These are phyloP conservation scores for Campylomormyrus numenius DNA, from an alignment of 2,113 vertebrate genomes.

Conservation along the genomic window DNA sequence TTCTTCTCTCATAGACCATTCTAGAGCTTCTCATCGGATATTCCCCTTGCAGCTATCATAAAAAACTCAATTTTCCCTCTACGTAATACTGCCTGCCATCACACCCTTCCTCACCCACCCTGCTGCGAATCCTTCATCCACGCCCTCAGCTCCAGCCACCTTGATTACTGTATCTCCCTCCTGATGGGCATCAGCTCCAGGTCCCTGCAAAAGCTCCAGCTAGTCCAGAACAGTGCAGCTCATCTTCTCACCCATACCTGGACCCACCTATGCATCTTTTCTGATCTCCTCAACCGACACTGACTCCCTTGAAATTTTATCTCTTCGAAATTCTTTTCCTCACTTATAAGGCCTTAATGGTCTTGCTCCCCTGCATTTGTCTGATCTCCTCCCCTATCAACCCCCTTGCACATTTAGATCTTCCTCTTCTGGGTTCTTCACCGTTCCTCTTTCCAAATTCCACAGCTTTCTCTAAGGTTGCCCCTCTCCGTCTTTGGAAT, in stretches of 20 bases:
- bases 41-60: neutral
- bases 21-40: neutral
- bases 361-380: neutral
- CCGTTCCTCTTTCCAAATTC: neutral
- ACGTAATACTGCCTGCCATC: neutral
- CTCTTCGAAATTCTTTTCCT: neutral
- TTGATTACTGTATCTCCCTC: neutral
- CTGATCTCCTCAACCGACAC: neutral
- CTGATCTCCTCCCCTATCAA: neutral
- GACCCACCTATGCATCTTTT: neutral
- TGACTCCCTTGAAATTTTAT: too few species aligned
- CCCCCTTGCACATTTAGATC: neutral
- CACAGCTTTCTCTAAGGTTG: neutral
- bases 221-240: neutral
- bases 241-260: neutral
- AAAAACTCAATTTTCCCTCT: neutral
- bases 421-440: neutral
- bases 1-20: neutral
- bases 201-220: neutral
- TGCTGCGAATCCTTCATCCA: neutral
- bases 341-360: neutral
- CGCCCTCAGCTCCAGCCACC: neutral
- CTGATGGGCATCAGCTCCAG: neutral
- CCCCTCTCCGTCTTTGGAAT: neutral
- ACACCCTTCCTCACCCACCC: neutral